Percentiles rank a stretch among this genome's conserved stretches.
phyloP scores from a whole-genome alignment of 2,113 vertebrate species.

The Balaeniceps rex region DNA sequence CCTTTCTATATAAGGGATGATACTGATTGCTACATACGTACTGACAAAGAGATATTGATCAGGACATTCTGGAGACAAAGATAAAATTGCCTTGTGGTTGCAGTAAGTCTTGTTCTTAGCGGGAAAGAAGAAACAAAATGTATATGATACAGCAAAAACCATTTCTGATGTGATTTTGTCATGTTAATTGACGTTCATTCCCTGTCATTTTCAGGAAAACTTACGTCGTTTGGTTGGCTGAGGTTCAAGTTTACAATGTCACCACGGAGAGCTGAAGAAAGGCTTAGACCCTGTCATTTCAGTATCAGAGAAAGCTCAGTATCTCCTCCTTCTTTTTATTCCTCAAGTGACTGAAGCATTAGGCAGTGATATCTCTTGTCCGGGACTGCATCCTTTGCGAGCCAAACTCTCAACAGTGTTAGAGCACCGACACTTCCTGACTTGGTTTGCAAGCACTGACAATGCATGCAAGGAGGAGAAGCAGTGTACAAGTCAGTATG shows the following conservation, averaged over 20 bases:
- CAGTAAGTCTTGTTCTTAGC: not conserved
- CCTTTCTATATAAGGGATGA: not conserved
- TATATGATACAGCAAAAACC: not conserved
- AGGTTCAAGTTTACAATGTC: not conserved
- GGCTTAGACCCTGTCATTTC: not conserved
- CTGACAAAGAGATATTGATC: not conserved
- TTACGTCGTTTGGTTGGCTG: not conserved
- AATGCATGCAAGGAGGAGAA: not conserved
- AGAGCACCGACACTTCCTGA: not conserved
- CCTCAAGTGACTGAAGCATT: not conserved
- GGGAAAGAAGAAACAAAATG: not conserved
- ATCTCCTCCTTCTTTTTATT: not conserved
- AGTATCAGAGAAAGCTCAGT: not conserved
- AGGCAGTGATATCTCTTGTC: not conserved
- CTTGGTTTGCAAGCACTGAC: not conserved
- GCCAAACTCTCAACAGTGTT: not conserved
- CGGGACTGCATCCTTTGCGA: not conserved
- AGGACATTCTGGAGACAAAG: not conserved
- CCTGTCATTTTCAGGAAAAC: not conserved
- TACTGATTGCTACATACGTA: not conserved
- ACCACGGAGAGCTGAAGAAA: not conserved
- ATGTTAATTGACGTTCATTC: not conserved
- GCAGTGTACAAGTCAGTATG: not conserved
- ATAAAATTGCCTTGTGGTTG: not conserved
- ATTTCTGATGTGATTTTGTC: not conserved